Evolutionary conservation across 2,113 vertebrate genomes (phyloP).

Genomic region (Corynorhinus townsendii): DNA sequence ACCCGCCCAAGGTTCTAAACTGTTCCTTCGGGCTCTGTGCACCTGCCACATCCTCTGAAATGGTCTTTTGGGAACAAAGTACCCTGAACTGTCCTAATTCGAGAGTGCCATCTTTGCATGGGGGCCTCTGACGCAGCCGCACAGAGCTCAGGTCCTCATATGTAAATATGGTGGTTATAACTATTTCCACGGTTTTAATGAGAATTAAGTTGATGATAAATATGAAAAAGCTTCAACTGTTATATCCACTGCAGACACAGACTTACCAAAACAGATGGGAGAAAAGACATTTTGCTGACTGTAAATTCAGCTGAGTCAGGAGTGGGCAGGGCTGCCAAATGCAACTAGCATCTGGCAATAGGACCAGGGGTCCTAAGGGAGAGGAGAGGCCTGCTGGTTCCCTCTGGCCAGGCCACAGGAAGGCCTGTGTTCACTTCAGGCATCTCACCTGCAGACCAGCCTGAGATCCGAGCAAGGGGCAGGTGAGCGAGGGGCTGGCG

Average conservation of each 20-base stretch:
- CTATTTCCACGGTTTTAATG: not conserved
- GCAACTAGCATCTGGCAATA: not conserved
- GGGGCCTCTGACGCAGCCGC: not conserved
- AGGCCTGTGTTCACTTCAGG: not conserved
- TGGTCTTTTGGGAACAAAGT: not conserved
- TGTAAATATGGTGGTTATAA: rapidly evolving
- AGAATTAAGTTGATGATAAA: not conserved
- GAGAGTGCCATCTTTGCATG: not conserved
- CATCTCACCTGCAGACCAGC: not conserved
- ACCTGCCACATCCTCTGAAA: not conserved
- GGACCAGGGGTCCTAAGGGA: not conserved
- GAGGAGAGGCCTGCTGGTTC: not conserved
- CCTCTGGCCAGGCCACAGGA: not conserved
- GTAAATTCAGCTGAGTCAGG: not conserved
- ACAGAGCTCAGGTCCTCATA: not conserved
- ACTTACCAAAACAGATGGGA: not conserved
- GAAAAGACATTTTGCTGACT: not conserved
- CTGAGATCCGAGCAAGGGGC: not conserved
- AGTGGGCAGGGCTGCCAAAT: not conserved
- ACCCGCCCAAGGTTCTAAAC: not conserved
- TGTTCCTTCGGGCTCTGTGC: not conserved
- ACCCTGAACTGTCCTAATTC: not conserved
- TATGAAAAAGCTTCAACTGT: not conserved
- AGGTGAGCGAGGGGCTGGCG: not conserved
- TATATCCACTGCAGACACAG: not conserved